A percentile compares a stretch with the other conserved stretches of the same genome.
Conservation (phyloP, 2,888 invertebrate species). For the Oasisia sp. region DNA sequence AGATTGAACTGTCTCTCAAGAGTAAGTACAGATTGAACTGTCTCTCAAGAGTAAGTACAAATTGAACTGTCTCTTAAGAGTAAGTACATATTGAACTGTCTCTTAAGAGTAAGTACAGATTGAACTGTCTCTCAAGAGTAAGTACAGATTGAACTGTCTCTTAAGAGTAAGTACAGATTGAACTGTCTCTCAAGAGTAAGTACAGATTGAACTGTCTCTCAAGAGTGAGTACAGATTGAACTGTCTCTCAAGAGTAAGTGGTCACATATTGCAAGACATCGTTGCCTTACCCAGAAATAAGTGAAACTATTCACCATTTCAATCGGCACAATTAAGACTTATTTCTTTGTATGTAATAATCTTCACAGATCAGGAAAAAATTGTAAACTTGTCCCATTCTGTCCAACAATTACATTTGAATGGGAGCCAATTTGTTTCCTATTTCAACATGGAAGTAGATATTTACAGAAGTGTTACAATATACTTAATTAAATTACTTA, state of each 20-base stretch:
- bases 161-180: too few species aligned
- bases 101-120: too few species aligned
- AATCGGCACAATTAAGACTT: neutral
- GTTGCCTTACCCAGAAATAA: neutral
- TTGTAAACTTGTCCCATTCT: neutral
- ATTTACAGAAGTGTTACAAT: neutral
- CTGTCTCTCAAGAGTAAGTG: slow-evolving; percentile 56
- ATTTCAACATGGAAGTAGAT: neutral
- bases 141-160: slow-evolving; percentile 56
- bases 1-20: slow-evolving; percentile 57
- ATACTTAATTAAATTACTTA: too few species aligned
- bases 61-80: slow-evolving; percentile 57
- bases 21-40: slow-evolving; percentile 57
- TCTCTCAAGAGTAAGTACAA: too few species aligned
- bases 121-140: slow-evolving; percentile 53
- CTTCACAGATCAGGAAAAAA: neutral
- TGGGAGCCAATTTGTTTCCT: neutral
- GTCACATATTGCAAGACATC: neutral
- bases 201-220: slow-evolving; percentile 59
- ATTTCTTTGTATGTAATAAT: neutral
- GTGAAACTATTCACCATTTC: neutral
- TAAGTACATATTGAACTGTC: slow-evolving; percentile 57
- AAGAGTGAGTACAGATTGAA: slow-evolving; percentile 62
- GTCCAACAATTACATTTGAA: neutral
- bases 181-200: too few species aligned